Conservation (phyloP, 2,797 vertebrate genomes). For the Rhodeus uyekii region DNA sequence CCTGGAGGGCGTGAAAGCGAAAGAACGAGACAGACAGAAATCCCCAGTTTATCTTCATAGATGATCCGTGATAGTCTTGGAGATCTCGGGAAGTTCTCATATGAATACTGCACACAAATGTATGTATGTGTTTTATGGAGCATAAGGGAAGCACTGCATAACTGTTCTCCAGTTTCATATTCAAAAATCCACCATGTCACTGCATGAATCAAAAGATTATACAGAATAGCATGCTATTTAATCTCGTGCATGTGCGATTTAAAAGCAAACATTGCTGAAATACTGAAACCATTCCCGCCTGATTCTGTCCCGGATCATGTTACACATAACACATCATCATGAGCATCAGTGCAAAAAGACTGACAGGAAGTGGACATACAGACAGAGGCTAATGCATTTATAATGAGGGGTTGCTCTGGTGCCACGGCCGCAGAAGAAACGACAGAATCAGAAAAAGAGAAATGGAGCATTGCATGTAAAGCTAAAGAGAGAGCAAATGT, state of each 20-base stretch:
- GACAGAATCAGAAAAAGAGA: conserved; percentile 13
- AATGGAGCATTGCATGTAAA: conserved; percentile 32
- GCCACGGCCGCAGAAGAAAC: conserved; percentile 50
- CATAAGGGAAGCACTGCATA: conserved; percentile 34
- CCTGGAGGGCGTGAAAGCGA: background rate
- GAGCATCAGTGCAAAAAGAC: background rate
- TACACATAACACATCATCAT: conserved; percentile 17
- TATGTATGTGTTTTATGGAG: conserved; percentile 29
- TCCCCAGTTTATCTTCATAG: conserved; percentile 38
- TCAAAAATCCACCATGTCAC: conserved; percentile 29
- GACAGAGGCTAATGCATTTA: conserved; percentile 23
- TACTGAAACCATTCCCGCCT: background rate
- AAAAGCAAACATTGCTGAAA: background rate
- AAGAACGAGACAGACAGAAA: conserved; percentile 24
- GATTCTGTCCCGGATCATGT: background rate
- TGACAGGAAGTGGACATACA: conserved; percentile 2
- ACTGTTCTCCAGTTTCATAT: conserved; percentile 35
- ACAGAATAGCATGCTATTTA: background rate
- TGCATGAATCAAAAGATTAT: conserved; percentile 18
- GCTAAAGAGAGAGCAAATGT: background rate
- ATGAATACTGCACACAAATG: conserved; percentile 3
- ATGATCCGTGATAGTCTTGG: conserved; percentile 34
- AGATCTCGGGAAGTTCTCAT: conserved; percentile 46
- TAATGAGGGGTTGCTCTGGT: conserved; percentile 43
- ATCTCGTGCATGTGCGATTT: background rate